A percentile compares a stretch with the other conserved stretches of the same genome.
These are phyloP conservation scores for Chelonus formosanus DNA, from an alignment of 2,888 invertebrate genomes.

Conservation along the genomic window DNA sequence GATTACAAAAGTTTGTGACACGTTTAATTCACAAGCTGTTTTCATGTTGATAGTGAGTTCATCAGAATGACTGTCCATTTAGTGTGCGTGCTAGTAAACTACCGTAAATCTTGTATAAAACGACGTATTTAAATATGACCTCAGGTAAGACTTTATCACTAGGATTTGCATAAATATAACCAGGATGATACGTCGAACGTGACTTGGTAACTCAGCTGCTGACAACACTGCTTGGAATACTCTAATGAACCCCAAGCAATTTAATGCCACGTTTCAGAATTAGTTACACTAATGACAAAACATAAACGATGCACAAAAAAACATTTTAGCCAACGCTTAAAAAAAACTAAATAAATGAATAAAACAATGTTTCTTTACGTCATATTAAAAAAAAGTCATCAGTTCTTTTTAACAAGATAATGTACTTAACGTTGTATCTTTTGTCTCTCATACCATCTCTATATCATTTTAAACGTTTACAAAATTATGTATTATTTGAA, in stretches of 20 bases:
- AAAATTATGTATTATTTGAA: constrained; percentile 7
- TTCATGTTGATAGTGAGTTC: constrained; percentile 23
- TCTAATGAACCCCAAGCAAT: constrained; percentile 18
- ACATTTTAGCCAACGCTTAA: not conserved
- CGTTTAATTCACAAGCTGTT: constrained; percentile 23
- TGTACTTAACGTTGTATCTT: not conserved
- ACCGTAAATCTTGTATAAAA: constrained; percentile 49
- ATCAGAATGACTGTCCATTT: constrained; percentile 12
- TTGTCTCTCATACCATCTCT: not conserved
- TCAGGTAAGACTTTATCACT: constrained; percentile 35
- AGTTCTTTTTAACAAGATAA: constrained; percentile 23
- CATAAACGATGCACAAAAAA: constrained; percentile 12
- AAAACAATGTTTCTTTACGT: not conserved
- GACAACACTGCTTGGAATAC: constrained; percentile 10
- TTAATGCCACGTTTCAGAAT: constrained; percentile 14
- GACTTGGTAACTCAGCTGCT: constrained; percentile 12
- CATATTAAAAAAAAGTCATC: too few species aligned
- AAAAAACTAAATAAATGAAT: not conserved
- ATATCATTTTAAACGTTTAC: not conserved
- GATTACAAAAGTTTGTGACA: constrained; percentile 15
- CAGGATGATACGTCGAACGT: constrained; percentile 25
- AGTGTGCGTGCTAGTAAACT: constrained; percentile 40
- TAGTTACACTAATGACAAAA: constrained; percentile 15
- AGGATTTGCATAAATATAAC: constrained; percentile 39
- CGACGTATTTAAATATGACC: constrained; percentile 39